Evolutionary conservation across 2,888 invertebrate genomes (phyloP), one percentile per base, ranked within the genome.

Genomic region (Elgonia sp.): DNA sequence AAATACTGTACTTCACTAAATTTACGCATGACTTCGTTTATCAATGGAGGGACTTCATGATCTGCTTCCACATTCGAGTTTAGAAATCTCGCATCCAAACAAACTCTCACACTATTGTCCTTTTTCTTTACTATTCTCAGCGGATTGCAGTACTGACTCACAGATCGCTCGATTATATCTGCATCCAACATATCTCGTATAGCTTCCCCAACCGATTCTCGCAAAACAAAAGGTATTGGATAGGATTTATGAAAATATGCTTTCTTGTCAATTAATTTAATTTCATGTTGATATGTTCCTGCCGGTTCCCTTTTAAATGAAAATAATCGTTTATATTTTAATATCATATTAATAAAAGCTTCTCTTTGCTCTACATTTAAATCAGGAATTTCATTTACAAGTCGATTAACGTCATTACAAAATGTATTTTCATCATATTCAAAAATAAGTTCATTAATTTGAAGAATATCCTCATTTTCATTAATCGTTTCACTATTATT

Each of bases 1-100:
- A 92, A 86, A 57, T 67, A 88, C 75, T 72, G 81, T n/a, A 85
- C 42, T 9, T 42, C 12, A 12, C 12, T 42, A 42, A 89, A 88
- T 63, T 73, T 83, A 37, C 86, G 81, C n/a, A 89, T 60, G 0
- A 91, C 50, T 40, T 91, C 90, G 1, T 82, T 75, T 9, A 89
- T 88, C 5, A 89, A 37, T 0, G 90, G 90, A 9, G 89, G 88
- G 42, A 88, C 75, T 63, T 93, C 93, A 21, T 90, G 86, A 81
- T 93, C 92, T 0, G 90, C 79, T 42, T 91, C 87, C 75, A 93
- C 93, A 21, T 82, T 55, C 8, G 80, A 86, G 86, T 93, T 93
- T 12, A 93, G 65, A 79, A 83, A 89, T 12, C 93, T 75, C 1
- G 93, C 93, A 87, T 93, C 93, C 50, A 93, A 84, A 86, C 93